Evolutionary conservation across 1,140 invertebrate genomes (phyloP).

Genomic region (Hestina assimilis): DNA sequence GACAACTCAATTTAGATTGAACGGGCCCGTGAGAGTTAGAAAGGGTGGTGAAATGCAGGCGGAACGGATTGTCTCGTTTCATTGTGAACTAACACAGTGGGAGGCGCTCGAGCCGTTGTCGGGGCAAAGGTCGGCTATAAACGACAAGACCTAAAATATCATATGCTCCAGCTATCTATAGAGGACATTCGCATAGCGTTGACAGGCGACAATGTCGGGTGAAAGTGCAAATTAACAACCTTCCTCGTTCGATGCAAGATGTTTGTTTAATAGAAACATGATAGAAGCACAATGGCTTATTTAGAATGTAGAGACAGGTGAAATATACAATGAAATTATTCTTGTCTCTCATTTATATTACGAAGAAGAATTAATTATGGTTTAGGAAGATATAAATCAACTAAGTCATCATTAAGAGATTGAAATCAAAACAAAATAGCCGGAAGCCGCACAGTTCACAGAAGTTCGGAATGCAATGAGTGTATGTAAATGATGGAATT

Average conservation of each 20-base stretch:
- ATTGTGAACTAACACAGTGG: slow-evolving; percentile 46
- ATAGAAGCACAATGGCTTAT: slow-evolving; percentile 8
- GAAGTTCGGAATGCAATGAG: slow-evolving; percentile 34
- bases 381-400: neutral
- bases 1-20: slow-evolving; percentile 64
- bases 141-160: slow-evolving; percentile 33
- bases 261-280: slow-evolving; percentile 7
- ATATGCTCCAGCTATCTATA: slow-evolving; percentile 19
- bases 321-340: no score
- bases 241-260: slow-evolving; percentile 15
- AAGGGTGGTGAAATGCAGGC: slow-evolving; percentile 56
- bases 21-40: slow-evolving; percentile 46
- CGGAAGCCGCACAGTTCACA: slow-evolving; percentile 33
- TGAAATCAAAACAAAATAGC: slow-evolving; percentile 28
- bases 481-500: slow-evolving; percentile 39
- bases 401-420: slow-evolving; percentile 4
- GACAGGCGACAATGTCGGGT: slow-evolving; percentile 36
- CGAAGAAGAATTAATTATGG: neutral
- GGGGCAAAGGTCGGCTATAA: slow-evolving; percentile 45
- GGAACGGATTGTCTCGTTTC: slow-evolving; percentile 55
- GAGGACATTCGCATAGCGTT: slow-evolving; percentile 19
- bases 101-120: slow-evolving; percentile 33
- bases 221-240: slow-evolving; percentile 50
- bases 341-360: no score
- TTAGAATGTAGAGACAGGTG: neutral